phyloP scores from a whole-genome alignment of 1,140 invertebrate genomes.

The Holotrichia oblita region DNA sequence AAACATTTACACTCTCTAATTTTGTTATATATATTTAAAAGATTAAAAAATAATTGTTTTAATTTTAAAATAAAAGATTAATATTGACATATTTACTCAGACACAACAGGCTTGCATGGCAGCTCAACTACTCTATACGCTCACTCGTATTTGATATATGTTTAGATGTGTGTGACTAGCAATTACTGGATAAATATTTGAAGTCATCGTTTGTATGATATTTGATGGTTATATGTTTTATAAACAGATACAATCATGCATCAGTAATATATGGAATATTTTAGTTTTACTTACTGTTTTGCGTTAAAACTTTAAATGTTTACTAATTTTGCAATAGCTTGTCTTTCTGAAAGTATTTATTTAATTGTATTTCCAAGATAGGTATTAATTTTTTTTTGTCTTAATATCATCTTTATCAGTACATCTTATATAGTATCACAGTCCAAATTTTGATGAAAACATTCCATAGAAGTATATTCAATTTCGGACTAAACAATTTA shows the following conservation, averaged over 20 bases:
- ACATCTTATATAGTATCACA: too few species aligned
- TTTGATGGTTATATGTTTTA: slow-evolving; percentile 32
- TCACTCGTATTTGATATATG: slow-evolving; percentile 7
- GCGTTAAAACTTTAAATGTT: too few species aligned
- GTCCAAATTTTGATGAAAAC: too few species aligned
- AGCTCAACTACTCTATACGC: not conserved
- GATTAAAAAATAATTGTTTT: slow-evolving; percentile 42
- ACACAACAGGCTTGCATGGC: not conserved
- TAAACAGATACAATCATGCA: not conserved
- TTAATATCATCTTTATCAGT: too few species aligned
- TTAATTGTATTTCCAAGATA: too few species aligned
- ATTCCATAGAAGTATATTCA: too few species aligned
- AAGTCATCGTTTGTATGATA: slow-evolving; percentile 36
- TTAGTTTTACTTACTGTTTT: too few species aligned
- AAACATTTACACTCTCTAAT: slow-evolving; percentile 39
- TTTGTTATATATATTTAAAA: slow-evolving; percentile 40
- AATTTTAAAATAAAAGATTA: slow-evolving; percentile 41
- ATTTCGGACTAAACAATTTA: too few species aligned
- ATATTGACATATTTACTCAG: slow-evolving; percentile 26
- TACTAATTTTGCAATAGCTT: too few species aligned
- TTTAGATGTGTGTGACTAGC: slow-evolving; percentile 26
- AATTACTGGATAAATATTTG: slow-evolving; percentile 41
- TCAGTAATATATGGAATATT: too few species aligned
- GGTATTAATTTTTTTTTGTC: too few species aligned
- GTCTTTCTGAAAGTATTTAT: too few species aligned